These are phyloP conservation scores for Gymnogyps californianus DNA, from an alignment of 2,113 vertebrate species.

Conservation along the genomic window DNA sequence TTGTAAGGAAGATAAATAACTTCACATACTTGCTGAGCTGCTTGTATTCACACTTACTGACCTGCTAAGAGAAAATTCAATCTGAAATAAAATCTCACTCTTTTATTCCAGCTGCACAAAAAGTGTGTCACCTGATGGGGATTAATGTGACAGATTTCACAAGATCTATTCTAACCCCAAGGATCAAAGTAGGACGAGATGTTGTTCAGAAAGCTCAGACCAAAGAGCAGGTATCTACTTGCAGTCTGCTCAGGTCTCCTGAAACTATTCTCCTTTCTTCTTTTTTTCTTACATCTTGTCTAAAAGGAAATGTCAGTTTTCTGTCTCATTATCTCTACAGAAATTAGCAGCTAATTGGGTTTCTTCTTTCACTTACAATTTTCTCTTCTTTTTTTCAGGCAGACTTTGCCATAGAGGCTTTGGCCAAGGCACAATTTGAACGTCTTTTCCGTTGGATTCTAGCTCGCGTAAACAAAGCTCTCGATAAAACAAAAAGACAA, in stretches of 20 bases:
- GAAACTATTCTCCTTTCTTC: neutral
- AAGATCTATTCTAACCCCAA: slow-evolving; percentile 87
- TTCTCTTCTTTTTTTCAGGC: slow-evolving; percentile 71
- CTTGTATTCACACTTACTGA: neutral
- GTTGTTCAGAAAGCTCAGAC: slow-evolving; percentile 97
- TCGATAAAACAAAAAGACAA: slow-evolving; percentile 94
- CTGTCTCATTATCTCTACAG: neutral
- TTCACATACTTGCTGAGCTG: neutral
- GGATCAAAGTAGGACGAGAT: slow-evolving; percentile 94
- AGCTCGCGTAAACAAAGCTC: slow-evolving; percentile 89
- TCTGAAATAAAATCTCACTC: neutral
- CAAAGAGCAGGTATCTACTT: slow-evolving; percentile 87
- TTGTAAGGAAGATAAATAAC: neutral
- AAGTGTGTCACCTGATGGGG: slow-evolving; percentile 93
- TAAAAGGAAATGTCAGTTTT: neutral
- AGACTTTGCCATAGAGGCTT: slow-evolving; percentile 89
- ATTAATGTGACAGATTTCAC: slow-evolving; percentile 95
- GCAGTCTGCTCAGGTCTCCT: neutral
- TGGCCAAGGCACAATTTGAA: slow-evolving; percentile 94
- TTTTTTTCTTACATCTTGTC: neutral
- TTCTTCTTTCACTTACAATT: neutral
- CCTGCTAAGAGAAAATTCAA: neutral
- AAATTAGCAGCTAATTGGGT: neutral
- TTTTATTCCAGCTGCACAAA: slow-evolving; percentile 85
- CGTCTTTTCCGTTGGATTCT: slow-evolving; percentile 94